phyloP scores from a whole-genome alignment of 2,797 vertebrate species.

The Zalophus californianus region DNA sequence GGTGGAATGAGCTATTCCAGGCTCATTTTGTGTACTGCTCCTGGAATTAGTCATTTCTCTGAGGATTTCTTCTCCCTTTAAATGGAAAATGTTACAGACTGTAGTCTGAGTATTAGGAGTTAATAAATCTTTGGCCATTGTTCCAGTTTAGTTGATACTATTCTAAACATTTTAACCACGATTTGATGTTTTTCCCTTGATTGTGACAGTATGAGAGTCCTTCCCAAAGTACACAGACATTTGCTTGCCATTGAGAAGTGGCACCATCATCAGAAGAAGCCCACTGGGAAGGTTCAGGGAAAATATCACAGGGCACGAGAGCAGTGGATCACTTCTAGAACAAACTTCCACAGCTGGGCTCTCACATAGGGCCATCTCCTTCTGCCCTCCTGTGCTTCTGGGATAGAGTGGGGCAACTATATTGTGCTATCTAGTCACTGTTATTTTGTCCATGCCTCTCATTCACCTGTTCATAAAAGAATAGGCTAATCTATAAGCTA shows the following conservation, averaged over 20 bases:
- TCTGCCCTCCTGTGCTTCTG: too few species aligned
- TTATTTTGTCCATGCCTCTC: background rate
- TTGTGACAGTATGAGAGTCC: background rate
- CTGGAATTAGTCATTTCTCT: background rate
- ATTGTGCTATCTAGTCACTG: too few species aligned
- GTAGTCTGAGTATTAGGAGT: background rate
- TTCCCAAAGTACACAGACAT: background rate
- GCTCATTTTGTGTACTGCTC: background rate
- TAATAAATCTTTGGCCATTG: background rate
- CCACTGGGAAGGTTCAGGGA: background rate
- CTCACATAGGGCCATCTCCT: background rate
- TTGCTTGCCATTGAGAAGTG: background rate
- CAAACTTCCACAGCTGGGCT: background rate
- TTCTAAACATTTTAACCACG: background rate
- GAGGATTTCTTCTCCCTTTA: background rate
- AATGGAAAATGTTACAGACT: background rate
- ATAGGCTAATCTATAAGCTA: background rate
- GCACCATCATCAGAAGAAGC: background rate
- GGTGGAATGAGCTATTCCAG: too few species aligned
- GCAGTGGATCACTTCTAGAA: background rate
- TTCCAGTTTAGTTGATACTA: background rate
- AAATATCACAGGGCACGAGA: fast-evolving
- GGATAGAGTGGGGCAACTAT: background rate
- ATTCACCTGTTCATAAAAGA: background rate
- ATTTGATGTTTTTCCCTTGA: background rate